Conservation (phyloP, 2,113 vertebrate species). For the Stercorarius parasiticus region DNA sequence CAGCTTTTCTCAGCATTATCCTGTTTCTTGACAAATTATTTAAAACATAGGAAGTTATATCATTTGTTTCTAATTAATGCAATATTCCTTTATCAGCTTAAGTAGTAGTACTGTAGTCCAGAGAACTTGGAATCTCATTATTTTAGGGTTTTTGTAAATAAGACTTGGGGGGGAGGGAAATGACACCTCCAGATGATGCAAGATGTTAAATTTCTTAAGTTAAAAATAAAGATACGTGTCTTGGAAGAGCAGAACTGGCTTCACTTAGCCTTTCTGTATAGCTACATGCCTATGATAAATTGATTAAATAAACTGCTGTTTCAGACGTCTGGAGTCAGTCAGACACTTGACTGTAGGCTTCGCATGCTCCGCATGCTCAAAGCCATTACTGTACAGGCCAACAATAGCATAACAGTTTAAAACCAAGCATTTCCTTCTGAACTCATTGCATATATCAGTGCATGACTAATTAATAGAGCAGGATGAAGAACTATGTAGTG, state of each 20-base stretch:
- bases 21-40: not conserved
- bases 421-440: constrained; percentile 45
- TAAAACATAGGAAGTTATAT: not conserved
- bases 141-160: not conserved
- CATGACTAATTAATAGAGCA: constrained; percentile 46
- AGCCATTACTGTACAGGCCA: constrained; percentile 50
- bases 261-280: constrained; percentile 11
- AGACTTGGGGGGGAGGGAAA: not conserved
- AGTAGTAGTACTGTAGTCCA: not conserved
- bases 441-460: not conserved
- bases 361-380: not conserved
- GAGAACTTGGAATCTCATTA: not conserved
- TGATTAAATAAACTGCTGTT: constrained; percentile 72
- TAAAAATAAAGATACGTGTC: constrained; percentile 13
- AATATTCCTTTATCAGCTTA: not conserved
- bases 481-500: not conserved
- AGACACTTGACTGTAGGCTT: constrained; percentile 28
- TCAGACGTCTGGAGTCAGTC: constrained; percentile 64
- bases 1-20: not conserved
- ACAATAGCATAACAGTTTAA: constrained; percentile 61
- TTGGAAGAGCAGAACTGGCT: constrained; percentile 14
- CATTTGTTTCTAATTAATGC: not conserved
- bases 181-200: not conserved
- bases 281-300: constrained; percentile 51
- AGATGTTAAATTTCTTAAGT: constrained; percentile 21